A percentile compares a stretch with the other conserved stretches of the same genome.
Evolutionary conservation across 2,113 vertebrate genomes (phyloP).

Genomic region (Glaucidium brasilianum): DNA sequence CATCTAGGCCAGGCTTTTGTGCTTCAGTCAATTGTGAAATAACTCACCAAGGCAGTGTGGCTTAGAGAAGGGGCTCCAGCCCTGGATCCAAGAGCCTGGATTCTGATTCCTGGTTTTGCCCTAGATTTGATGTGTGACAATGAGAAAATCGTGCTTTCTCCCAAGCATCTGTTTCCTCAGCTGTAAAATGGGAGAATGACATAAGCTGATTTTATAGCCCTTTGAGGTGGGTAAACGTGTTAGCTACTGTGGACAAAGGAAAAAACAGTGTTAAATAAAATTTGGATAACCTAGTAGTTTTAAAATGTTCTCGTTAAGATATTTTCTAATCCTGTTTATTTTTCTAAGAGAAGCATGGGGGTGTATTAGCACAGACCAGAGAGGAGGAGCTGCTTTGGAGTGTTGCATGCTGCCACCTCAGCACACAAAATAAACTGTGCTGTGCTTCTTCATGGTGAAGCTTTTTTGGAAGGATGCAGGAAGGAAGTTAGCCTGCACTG

Average conservation of each 20-base stretch:
- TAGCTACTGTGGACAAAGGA: slow-evolving; percentile 36
- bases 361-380: slow-evolving; percentile 6
- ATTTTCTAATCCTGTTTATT: slow-evolving; percentile 38
- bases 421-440: not conserved
- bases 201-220: slow-evolving; percentile 49
- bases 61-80: not conserved
- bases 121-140: slow-evolving; percentile 50
- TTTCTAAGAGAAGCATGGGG: slow-evolving; percentile 3
- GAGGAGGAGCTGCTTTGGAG: slow-evolving; percentile 25
- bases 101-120: slow-evolving; percentile 54
- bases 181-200: slow-evolving; percentile 56
- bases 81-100: not conserved
- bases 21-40: not conserved
- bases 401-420: not conserved
- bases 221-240: slow-evolving; percentile 26
- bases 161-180: slow-evolving; percentile 62
- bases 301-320: slow-evolving; percentile 11
- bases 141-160: slow-evolving; percentile 44
- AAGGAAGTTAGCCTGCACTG: not conserved
- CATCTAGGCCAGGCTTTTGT: not conserved
- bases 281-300: slow-evolving; percentile 14
- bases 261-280: not conserved
- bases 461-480: not conserved
- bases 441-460: not conserved
- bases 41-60: not conserved